Percentiles rank a stretch among this genome's conserved stretches.
These are phyloP conservation scores for Chouioia cunea DNA, from an alignment of 2,888 invertebrate species.

Conservation along the genomic window DNA sequence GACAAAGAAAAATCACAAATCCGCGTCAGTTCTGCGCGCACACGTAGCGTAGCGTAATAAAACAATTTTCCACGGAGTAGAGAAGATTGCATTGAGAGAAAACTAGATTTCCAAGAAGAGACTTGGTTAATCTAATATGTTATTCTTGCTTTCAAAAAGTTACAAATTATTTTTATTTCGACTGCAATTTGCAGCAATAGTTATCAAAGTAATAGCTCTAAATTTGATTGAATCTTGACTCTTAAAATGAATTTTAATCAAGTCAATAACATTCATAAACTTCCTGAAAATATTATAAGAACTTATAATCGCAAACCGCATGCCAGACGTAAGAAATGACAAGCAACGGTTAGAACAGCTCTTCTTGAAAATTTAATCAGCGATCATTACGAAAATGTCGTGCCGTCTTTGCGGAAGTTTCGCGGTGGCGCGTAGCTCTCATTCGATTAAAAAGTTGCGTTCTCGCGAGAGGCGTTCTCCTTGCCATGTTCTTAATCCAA, in stretches of 20 bases:
- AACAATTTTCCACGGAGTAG: neutral
- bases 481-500: conserved; percentile 39
- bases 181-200: too few relatives aligned
- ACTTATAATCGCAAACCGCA: too few relatives aligned
- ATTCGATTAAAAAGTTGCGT: conserved; percentile 50
- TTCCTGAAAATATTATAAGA: too few relatives aligned
- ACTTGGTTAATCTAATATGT: conserved; percentile 25
- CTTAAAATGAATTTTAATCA: too few relatives aligned
- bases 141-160: conserved; percentile 3
- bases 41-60: neutral
- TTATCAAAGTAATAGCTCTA: too few relatives aligned
- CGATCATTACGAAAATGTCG: conserved; percentile 46
- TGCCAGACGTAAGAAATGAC: too few relatives aligned
- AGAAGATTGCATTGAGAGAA: neutral
- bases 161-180: too few relatives aligned
- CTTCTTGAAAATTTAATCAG: conserved; percentile 44
- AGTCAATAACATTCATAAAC: too few relatives aligned
- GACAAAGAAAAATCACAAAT: conserved; percentile 17
- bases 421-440: conserved; percentile 36
- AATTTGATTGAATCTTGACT: too few relatives aligned
- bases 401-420: conserved; percentile 46
- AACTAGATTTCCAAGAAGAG: conserved; percentile 20
- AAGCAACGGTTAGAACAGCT: neutral
- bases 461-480: neutral
- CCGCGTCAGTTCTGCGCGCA: neutral